phyloP scores from a whole-genome alignment of 1,140 invertebrate genomes.

The Aphidius gifuensis region DNA sequence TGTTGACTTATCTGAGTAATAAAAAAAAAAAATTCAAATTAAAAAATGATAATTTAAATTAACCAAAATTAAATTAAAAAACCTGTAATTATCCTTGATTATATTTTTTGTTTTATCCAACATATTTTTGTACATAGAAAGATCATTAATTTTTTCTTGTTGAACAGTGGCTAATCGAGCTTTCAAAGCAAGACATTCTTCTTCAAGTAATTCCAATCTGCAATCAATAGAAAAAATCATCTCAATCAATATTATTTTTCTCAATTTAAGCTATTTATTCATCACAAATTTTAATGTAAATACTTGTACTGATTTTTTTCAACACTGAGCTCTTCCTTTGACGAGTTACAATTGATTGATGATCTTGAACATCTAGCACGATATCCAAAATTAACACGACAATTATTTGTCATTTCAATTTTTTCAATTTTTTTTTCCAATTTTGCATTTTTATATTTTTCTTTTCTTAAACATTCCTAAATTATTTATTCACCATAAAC shows the following conservation, averaged over 20 bases:
- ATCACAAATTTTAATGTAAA: not conserved
- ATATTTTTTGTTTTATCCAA: conserved; percentile 38
- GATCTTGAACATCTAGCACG: conserved; percentile 26
- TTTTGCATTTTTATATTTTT: conserved; percentile 39
- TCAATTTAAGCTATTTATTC: too few relatives aligned
- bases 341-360: not conserved
- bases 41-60: not conserved
- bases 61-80: not conserved
- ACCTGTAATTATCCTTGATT: conserved; percentile 32
- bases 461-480: conserved; percentile 41
- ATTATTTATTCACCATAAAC: not conserved
- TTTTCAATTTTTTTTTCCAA: conserved; percentile 45
- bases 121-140: conserved; percentile 39
- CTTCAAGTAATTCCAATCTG: conserved; percentile 48
- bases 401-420: conserved; percentile 35
- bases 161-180: conserved; percentile 41
- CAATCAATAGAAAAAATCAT: not conserved
- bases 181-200: conserved; percentile 48
- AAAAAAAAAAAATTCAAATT: not conserved
- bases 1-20: too few relatives aligned
- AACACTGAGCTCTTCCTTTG: conserved; percentile 10
- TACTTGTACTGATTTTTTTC: conserved; percentile 41
- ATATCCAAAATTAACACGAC: conserved; percentile 34
- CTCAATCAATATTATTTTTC: too few relatives aligned
- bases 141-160: conserved; percentile 44